Percentiles rank a stretch among this genome's conserved stretches.
These are phyloP conservation scores for Pycnonotus jocosus DNA, from an alignment of 2,113 vertebrate species.

Conservation along the genomic window DNA sequence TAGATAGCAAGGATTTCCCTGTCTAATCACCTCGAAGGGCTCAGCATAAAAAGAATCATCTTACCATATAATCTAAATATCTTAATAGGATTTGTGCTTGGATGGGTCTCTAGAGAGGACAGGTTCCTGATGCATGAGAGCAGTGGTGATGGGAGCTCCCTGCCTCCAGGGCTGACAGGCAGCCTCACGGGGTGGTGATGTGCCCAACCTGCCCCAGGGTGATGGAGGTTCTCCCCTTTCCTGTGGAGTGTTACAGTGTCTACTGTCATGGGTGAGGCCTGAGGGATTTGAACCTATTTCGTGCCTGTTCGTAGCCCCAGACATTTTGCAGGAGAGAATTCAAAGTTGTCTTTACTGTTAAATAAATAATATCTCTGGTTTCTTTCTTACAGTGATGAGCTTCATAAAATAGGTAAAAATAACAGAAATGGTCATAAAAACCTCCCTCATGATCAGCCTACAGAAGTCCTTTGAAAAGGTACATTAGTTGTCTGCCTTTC, in stretches of 20 bases:
- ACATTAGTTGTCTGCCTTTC: neutral
- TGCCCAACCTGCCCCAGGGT: neutral
- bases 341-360: neutral
- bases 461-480: neutral
- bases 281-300: neutral
- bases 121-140: fast-evolving
- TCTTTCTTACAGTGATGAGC: neutral
- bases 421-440: neutral
- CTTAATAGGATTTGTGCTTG: slow-evolving; percentile 27
- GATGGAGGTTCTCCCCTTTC: neutral
- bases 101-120: neutral
- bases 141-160: fast-evolving
- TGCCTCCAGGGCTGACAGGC: fast-evolving
- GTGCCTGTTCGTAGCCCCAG: neutral
- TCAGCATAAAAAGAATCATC: slow-evolving; percentile 1
- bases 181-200: fast-evolving
- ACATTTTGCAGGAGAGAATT: neutral
- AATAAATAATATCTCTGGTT: neutral
- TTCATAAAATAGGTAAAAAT: neutral
- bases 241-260: neutral
- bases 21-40: slow-evolving; percentile 27
- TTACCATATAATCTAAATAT: slow-evolving; percentile 34
- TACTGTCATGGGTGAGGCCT: neutral
- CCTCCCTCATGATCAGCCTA: neutral
- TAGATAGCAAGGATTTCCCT: neutral